Evolutionary conservation across 2,797 vertebrate species (phyloP).

Genomic region (Pipistrellus kuhlii): DNA sequence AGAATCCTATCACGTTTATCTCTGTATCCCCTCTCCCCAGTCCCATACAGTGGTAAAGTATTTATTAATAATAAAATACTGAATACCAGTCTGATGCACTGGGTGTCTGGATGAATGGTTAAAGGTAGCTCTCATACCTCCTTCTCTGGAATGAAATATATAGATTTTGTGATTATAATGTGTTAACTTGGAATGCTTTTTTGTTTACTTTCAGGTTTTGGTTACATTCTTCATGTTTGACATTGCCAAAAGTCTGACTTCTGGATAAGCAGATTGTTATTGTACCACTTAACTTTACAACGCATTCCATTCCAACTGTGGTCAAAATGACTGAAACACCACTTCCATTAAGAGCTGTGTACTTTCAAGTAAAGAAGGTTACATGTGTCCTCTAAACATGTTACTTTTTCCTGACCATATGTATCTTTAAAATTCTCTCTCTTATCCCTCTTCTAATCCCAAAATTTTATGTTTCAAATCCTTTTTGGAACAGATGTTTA

Average conservation of each 20-base stretch:
- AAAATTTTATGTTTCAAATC: constrained; percentile 18
- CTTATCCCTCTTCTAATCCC: neutral
- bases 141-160: neutral
- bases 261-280: neutral
- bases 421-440: constrained; percentile 27
- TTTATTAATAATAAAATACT: constrained; percentile 5
- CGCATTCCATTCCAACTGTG: neutral
- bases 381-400: neutral
- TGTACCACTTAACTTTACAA: neutral
- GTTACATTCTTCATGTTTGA: neutral
- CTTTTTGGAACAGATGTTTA: constrained; percentile 31
- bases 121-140: neutral
- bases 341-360: neutral
- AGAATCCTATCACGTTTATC: neutral
- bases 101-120: neutral
- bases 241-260: neutral
- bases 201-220: neutral
- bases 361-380: constrained; percentile 25
- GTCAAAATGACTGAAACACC: neutral
- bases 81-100: neutral
- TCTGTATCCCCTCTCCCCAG: neutral
- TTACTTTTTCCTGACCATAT: neutral
- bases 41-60: neutral
- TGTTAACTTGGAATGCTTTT: neutral
- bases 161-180: neutral